Conservation (phyloP, 1,140 invertebrate species). For the Meloidogyne chitwoodi region DNA sequence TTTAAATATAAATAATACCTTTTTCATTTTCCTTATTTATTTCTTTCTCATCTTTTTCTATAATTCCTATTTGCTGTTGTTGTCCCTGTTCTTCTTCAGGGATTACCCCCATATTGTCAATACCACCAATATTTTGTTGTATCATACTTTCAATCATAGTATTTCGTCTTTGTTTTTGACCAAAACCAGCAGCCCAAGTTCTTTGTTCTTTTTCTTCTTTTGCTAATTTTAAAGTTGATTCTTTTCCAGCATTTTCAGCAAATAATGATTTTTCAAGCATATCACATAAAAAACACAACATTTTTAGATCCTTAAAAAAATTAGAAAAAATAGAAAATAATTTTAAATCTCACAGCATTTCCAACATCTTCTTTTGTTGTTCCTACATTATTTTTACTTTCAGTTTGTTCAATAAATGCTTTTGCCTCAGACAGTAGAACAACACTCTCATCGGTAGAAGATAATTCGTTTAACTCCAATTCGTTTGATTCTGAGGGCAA, state of each 20-base stretch:
- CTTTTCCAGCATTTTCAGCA: neutral
- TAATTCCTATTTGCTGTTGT: neutral
- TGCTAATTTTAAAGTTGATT: neutral
- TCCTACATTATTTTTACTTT: neutral
- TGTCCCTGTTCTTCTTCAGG: conserved; percentile 6
- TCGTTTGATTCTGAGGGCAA: neutral
- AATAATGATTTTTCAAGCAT: conserved; percentile 7
- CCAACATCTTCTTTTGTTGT: neutral
- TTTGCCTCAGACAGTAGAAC: neutral
- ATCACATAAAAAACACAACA: neutral
- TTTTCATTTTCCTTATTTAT: neutral
- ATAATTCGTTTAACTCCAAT: neutral
- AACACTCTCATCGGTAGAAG: neutral
- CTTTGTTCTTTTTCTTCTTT: neutral
- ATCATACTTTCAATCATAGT: conserved; percentile 8
- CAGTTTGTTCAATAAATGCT: neutral
- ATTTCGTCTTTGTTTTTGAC: neutral
- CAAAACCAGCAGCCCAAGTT: conserved; percentile 16
- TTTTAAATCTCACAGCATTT: neutral
- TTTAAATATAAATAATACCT: neutral
- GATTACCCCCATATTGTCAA: conserved; percentile 18
- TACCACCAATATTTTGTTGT: conserved; percentile 5
- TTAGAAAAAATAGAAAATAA: neutral
- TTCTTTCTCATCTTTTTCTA: neutral
- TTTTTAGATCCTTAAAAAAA: neutral